These are phyloP conservation scores for Pollicipes pollicipes DNA, from an alignment of 1,140 invertebrate species.

Conservation along the genomic window DNA sequence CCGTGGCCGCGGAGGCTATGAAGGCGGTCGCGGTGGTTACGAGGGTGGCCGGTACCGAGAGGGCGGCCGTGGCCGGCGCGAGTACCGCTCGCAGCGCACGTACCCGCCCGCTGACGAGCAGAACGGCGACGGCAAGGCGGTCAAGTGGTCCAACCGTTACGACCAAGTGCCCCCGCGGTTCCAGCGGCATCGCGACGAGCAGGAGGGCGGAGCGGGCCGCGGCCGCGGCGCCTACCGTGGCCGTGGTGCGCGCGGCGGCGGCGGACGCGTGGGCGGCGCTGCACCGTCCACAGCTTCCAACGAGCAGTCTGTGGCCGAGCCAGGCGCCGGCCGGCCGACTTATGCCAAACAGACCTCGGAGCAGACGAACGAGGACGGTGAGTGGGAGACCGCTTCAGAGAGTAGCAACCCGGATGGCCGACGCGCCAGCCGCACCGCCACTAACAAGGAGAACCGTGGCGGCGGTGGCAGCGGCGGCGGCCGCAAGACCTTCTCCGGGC, in stretches of 20 bases:
- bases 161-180: background rate
- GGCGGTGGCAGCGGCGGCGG: slow-evolving; percentile 13
- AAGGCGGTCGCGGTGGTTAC: background rate
- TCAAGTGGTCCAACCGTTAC: background rate
- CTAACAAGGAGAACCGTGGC: slow-evolving; percentile 19
- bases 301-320: background rate
- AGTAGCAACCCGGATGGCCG: slow-evolving; percentile 33
- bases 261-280: too few species aligned
- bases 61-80: too few species aligned
- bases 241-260: too few species aligned
- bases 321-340: too few species aligned
- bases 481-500: too few species aligned
- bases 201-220: background rate
- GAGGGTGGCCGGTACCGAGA: background rate
- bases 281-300: background rate
- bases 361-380: slow-evolving; percentile 29
- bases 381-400: slow-evolving; percentile 43
- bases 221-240: background rate
- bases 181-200: background rate
- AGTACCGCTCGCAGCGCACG: background rate
- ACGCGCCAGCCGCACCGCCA: slow-evolving; percentile 18
- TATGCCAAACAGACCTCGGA: background rate
- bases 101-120: background rate
- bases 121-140: background rate
- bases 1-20: background rate